phyloP scores from a whole-genome alignment of 2,888 invertebrate species.

The Rotaria magnacalcarata region DNA sequence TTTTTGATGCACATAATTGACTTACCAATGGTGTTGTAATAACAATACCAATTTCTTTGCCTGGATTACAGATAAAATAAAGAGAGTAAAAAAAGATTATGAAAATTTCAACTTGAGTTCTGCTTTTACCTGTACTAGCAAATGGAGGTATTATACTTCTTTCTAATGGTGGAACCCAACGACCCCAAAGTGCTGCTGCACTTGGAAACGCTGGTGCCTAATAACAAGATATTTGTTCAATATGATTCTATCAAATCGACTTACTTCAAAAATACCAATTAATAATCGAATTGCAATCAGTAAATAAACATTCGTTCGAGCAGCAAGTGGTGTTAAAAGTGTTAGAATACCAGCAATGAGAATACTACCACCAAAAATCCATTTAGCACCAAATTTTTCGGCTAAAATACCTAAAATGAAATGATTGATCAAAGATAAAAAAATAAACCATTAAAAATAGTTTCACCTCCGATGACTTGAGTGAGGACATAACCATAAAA shows the following conservation, averaged over 20 bases:
- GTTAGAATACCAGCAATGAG: conserved; percentile 40
- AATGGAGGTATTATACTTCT: conserved; percentile 26
- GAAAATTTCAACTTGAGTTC: neutral
- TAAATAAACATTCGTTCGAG: neutral
- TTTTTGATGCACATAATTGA: neutral
- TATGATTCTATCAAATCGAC: neutral
- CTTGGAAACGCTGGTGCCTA: conserved; percentile 23
- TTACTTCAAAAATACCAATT: conserved; percentile 44
- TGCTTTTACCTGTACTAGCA: neutral
- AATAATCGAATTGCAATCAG: conserved; percentile 38
- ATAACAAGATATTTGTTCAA: neutral
- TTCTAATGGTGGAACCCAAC: conserved; percentile 30
- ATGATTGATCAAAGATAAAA: too few species aligned
- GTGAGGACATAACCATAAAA: conserved; percentile 45
- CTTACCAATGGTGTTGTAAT: conserved; percentile 12
- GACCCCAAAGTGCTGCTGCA: conserved; percentile 18
- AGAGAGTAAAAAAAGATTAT: too few species aligned
- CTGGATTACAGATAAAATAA: neutral
- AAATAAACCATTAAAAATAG: too few species aligned
- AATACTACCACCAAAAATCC: conserved; percentile 40
- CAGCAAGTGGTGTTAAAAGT: conserved; percentile 39
- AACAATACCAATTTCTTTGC: conserved; percentile 15
- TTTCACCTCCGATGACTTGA: conserved; percentile 16
- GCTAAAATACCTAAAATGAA: conserved; percentile 39
- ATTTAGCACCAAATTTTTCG: conserved; percentile 37